Percentiles rank a stretch among this genome's conserved stretches.
These are phyloP conservation scores for Salvelinus namaycush DNA, from an alignment of 2,113 vertebrate genomes.

Conservation along the genomic window DNA sequence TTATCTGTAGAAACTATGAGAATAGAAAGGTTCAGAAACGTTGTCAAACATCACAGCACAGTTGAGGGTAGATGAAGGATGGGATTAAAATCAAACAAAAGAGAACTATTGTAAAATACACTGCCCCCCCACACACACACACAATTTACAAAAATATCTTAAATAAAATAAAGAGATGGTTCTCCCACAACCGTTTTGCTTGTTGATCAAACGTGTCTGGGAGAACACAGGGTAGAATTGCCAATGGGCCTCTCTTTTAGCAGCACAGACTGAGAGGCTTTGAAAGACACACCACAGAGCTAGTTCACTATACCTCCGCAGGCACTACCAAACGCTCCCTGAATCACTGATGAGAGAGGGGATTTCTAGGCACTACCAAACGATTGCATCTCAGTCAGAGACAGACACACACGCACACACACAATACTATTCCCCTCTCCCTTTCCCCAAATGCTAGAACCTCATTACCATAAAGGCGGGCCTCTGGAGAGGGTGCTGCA, in stretches of 20 bases:
- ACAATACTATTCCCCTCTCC: slow-evolving; percentile 1
- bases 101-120: no score
- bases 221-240: slow-evolving; percentile 1
- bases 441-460: slow-evolving; percentile 35
- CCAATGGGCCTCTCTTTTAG: slow-evolving; percentile 20
- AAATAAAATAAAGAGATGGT: not conserved
- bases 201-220: slow-evolving; percentile 9
- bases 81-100: no score
- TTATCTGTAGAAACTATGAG: no score
- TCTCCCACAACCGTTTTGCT: not conserved
- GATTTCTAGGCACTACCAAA: slow-evolving; percentile 27
- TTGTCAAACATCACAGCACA: no score
- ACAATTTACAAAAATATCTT: no score
- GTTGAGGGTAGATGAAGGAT: no score
- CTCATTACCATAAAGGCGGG: slow-evolving; percentile 69
- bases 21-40: no score
- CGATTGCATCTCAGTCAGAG: not conserved
- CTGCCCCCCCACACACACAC: no score
- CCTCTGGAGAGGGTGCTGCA: slow-evolving; percentile 64
- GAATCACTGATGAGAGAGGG: slow-evolving; percentile 53
- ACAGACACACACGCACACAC: slow-evolving; percentile 6
- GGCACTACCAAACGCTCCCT: slow-evolving; percentile 44
- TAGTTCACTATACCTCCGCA: slow-evolving; percentile 30
- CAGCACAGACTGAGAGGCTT: slow-evolving; percentile 13
- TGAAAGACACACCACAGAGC: slow-evolving; percentile 18